phyloP scores from a whole-genome alignment of 2,797 vertebrate species.

The Danio aesculapii region DNA sequence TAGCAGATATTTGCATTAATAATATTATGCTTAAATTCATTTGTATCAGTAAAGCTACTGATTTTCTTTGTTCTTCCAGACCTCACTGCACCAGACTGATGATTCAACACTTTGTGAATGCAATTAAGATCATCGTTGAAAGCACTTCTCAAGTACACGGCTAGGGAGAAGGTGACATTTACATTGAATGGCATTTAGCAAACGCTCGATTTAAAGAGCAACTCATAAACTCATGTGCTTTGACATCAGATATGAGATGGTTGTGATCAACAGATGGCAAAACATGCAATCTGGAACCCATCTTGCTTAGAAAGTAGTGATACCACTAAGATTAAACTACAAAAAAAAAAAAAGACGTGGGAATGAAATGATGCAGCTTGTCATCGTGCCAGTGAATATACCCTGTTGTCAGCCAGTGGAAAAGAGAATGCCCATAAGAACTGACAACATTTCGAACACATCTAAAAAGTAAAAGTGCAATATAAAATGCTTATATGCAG shows the following conservation, averaged over 20 bases:
- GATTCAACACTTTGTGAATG: constrained; percentile 2
- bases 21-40: no score
- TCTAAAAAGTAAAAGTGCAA: constrained; percentile 33
- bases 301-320: background rate
- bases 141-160: background rate
- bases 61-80: background rate
- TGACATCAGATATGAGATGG: background rate
- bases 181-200: background rate
- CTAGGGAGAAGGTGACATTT: constrained; percentile 19
- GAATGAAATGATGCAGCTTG: background rate
- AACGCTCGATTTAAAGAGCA: background rate
- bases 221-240: background rate
- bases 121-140: background rate
- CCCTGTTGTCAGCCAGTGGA: background rate
- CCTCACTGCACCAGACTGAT: background rate
- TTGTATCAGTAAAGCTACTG: no score
- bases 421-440: background rate
- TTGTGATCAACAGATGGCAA: background rate
- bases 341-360: no score
- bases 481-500: constrained; percentile 46
- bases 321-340: background rate
- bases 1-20: no score
- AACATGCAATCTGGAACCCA: background rate
- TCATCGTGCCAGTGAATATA: background rate
- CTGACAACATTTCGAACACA: background rate